phyloP scores from a whole-genome alignment of 1,140 invertebrate genomes.

The Telenomus remus region DNA sequence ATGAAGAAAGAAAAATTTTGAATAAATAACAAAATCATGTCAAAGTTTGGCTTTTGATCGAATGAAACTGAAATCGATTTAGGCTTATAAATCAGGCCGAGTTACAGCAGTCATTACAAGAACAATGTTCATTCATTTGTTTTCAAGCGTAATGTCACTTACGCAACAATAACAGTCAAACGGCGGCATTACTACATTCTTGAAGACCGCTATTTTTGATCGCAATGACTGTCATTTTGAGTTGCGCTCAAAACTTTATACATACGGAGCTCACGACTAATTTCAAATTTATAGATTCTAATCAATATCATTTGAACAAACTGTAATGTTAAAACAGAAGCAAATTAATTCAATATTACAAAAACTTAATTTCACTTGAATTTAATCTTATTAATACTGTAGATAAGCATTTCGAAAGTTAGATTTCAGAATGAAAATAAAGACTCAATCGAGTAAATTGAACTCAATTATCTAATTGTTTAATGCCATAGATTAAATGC shows the following conservation, averaged over 20 bases:
- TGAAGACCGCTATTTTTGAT: conserved; percentile 52
- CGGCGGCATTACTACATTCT: conserved; percentile 45
- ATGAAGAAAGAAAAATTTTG: conserved; percentile 38
- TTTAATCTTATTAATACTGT: no score
- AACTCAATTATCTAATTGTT: no score
- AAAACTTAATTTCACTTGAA: no score
- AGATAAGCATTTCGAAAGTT: no score
- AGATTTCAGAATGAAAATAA: no score
- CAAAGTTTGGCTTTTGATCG: no score
- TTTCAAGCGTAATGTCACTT: conserved; percentile 54
- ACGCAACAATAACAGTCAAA: conserved; percentile 54
- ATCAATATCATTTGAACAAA: background rate
- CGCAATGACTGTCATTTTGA: conserved; percentile 39
- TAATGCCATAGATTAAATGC: no score
- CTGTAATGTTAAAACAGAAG: no score
- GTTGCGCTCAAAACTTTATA: conserved; percentile 24
- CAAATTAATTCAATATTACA: no score
- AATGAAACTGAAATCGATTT: conserved; percentile 25
- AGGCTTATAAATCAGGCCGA: conserved; percentile 38
- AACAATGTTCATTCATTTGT: conserved; percentile 57
- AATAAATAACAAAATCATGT: no score
- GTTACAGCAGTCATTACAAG: conserved; percentile 44
- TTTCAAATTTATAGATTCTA: conserved; percentile 4
- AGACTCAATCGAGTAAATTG: no score
- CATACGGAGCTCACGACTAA: conserved; percentile 10